These are phyloP conservation scores for Xylocampa areola DNA, from an alignment of 2,888 invertebrate species.

Conservation along the genomic window DNA sequence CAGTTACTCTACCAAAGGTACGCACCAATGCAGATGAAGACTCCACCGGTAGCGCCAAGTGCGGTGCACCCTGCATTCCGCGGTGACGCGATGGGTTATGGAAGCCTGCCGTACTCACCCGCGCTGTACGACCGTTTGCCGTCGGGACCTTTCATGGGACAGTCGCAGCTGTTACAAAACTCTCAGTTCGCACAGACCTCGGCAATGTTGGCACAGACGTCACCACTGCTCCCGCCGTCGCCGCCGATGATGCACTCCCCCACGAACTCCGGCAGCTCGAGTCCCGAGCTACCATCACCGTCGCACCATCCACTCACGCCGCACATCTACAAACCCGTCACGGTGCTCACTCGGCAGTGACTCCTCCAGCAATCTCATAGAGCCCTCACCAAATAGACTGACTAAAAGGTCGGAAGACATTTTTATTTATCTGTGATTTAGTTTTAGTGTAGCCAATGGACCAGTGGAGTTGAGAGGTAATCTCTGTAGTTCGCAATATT, in stretches of 20 bases:
- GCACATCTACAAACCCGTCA: slow-evolving; percentile 89
- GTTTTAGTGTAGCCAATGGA: slow-evolving; percentile 75
- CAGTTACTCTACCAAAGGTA: slow-evolving; percentile 92
- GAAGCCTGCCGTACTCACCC: slow-evolving; percentile 80
- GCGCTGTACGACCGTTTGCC: slow-evolving; percentile 79
- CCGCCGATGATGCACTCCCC: slow-evolving; percentile 81
- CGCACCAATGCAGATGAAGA: slow-evolving; percentile 90
- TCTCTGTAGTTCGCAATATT: slow-evolving; percentile 72
- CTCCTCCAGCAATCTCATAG: slow-evolving; percentile 54
- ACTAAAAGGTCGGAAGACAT: slow-evolving; percentile 60
- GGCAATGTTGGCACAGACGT: slow-evolving; percentile 71
- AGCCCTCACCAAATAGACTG: slow-evolving; percentile 63
- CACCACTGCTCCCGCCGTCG: slow-evolving; percentile 79
- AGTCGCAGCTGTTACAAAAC: slow-evolving; percentile 72
- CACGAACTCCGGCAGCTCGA: slow-evolving; percentile 78
- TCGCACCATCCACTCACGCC: slow-evolving; percentile 81
- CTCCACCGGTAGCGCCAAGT: slow-evolving; percentile 85
- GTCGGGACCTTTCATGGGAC: slow-evolving; percentile 73
- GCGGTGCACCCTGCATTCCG: slow-evolving; percentile 88
- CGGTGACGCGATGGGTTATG: slow-evolving; percentile 79
- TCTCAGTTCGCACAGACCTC: slow-evolving; percentile 66
- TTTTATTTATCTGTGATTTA: slow-evolving; percentile 85
- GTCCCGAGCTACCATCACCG: slow-evolving; percentile 81
- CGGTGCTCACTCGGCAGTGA: slow-evolving; percentile 89
- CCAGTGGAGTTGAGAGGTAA: slow-evolving; percentile 74